Evolutionary conservation across 2,888 invertebrate genomes (phyloP), one percentile per base, ranked within the genome.

Genomic region (Rotaria socialis): DNA sequence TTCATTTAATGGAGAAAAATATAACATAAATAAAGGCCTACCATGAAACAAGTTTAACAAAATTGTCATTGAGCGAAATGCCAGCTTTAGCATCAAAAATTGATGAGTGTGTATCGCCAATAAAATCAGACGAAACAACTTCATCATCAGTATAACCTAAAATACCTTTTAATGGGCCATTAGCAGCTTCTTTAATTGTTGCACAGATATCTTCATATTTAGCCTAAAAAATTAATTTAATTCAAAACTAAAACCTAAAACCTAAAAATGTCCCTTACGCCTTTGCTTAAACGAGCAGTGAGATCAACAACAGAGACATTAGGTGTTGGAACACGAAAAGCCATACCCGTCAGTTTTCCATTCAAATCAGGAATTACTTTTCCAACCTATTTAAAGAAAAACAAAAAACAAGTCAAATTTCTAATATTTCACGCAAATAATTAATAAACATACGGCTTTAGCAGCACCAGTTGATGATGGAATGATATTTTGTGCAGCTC

Each of bases 271-370:
- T 41, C 4, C 47, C 47, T 24, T 80, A 80, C 80, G 52, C 89
- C 91, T 89, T 92, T 92, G 88, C 91, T 89, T n/a, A 92, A 89
- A 87, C 91, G 91, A 88, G 94, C 95, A 86, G 98, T 99, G 90
- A 99, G 93, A 92, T 99, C 98, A 74, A 99, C 98, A 85, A 99
- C 98, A 0, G 98, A 99, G 2, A 98, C 98, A 92, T 99, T 96
- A 88, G 96, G 94, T 86, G 95, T 95, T 85, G 98, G 98, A 35
- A 99, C 98, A 91, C 98, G 95, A 96, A 99, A 99, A 88, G 98
- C 97, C 98, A 98, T 98, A 90, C 98, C 99, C 88, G 98, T 98
- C 88, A 99, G 93, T 92, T 98, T 98, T 89, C 97, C 98, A 90
- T 97, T 96, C 88, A 99, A 93, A 87, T 94, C 94, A 87, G 98